These are phyloP conservation scores for Triplophysa siluroides DNA, from an alignment of 2,113 vertebrate genomes.

Conservation along the genomic window DNA sequence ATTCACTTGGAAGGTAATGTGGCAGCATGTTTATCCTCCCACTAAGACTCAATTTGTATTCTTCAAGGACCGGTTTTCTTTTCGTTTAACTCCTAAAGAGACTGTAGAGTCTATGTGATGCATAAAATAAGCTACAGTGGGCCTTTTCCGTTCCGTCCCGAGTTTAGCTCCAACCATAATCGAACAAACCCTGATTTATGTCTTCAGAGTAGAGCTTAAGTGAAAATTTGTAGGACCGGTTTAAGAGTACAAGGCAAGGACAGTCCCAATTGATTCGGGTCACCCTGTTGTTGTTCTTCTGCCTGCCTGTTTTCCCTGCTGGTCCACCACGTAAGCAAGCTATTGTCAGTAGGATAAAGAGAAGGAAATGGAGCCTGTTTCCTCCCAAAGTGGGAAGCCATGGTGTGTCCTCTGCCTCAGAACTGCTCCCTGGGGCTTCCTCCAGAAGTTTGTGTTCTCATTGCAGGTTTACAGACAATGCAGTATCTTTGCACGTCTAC, in stretches of 20 bases:
- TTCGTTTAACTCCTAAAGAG: background rate
- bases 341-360: slow-evolving; percentile 43
- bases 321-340: slow-evolving; percentile 27
- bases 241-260: slow-evolving; percentile 4
- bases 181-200: too few species aligned
- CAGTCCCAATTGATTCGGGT: background rate
- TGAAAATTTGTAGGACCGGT: too few species aligned
- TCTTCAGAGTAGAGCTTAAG: too few species aligned
- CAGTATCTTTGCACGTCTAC: background rate
- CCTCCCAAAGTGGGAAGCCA: slow-evolving; percentile 36
- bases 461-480: slow-evolving; percentile 6
- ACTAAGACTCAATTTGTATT: background rate
- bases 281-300: slow-evolving; percentile 8
- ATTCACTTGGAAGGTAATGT: slow-evolving; percentile 34
- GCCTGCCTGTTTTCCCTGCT: slow-evolving; percentile 3
- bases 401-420: slow-evolving; percentile 37
- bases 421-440: slow-evolving; percentile 6
- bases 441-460: slow-evolving; percentile 16
- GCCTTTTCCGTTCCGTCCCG: too few species aligned
- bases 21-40: background rate
- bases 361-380: slow-evolving; percentile 49
- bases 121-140: background rate
- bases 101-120: background rate
- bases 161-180: too few species aligned
- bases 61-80: background rate